Conservation (phyloP, 2,888 invertebrate species). For the Monoplex corrugatus region DNA sequence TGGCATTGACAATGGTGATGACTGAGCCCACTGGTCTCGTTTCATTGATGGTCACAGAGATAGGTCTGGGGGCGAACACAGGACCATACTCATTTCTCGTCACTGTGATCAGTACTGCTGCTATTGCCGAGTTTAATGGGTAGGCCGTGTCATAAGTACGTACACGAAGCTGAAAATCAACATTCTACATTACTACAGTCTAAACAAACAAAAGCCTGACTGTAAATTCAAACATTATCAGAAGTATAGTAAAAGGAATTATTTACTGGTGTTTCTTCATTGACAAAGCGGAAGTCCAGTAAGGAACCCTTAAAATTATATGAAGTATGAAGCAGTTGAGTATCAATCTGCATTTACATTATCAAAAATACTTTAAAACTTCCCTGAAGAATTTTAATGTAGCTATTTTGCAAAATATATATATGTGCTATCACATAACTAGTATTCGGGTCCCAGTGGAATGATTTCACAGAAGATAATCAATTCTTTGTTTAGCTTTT, state of each 20-base stretch:
- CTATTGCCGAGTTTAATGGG: conserved; percentile 50
- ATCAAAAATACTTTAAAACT: neutral
- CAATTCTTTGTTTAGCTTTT: neutral
- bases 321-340: too few relatives aligned
- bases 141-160: conserved; percentile 66
- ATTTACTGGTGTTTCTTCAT: too few relatives aligned
- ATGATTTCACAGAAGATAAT: neutral
- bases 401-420: too few relatives aligned
- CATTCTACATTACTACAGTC: too few relatives aligned
- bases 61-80: conserved; percentile 61
- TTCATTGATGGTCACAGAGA: conserved; percentile 64
- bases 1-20: conserved; percentile 67
- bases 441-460: too few relatives aligned
- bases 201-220: too few relatives aligned
- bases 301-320: too few relatives aligned
- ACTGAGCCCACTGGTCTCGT: conserved; percentile 59
- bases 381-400: too few relatives aligned
- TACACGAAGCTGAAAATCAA: conserved; percentile 64
- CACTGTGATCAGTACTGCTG: conserved; percentile 64
- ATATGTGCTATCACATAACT: too few relatives aligned
- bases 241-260: too few relatives aligned
- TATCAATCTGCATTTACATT: neutral
- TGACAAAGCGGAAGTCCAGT: too few relatives aligned
- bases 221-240: too few relatives aligned
- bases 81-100: conserved; percentile 73